These are phyloP conservation scores for Cephalotes varians DNA, from an alignment of 2,888 invertebrate species.

Conservation along the genomic window DNA sequence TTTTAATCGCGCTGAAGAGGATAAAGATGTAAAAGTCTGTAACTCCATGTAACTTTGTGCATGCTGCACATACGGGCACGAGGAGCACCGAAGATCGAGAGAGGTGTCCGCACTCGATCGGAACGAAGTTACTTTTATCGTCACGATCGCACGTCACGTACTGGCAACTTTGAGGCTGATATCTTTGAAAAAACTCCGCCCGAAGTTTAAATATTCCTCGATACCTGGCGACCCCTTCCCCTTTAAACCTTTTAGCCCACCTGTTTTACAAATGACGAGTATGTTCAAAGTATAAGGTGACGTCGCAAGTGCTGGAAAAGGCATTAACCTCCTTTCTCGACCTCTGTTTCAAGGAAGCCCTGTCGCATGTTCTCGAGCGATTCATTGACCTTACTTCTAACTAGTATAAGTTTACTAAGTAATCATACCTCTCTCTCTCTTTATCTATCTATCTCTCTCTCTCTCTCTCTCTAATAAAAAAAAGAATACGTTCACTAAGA, in stretches of 20 bases:
- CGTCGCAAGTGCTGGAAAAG: conserved; percentile 19
- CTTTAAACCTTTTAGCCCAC: conserved; percentile 37
- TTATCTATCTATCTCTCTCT: no score
- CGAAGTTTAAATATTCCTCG: conserved; percentile 62
- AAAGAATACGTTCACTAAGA: background rate
- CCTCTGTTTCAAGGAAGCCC: conserved; percentile 8
- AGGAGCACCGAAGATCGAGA: conserved; percentile 9
- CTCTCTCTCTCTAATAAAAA: background rate
- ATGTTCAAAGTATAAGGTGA: conserved; percentile 14
- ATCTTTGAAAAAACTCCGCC: conserved; percentile 47
- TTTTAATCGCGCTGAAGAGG: background rate
- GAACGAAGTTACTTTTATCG: conserved; percentile 64
- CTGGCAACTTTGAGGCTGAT: conserved; percentile 54
- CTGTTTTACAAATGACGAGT: conserved; percentile 36
- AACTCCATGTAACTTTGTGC: background rate
- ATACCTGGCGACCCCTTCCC: conserved; percentile 14
- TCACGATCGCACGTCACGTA: conserved; percentile 65
- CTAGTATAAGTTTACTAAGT: background rate
- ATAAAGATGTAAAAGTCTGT: background rate
- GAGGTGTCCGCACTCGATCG: conserved; percentile 51
- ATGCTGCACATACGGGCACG: background rate
- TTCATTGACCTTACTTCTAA: conserved; percentile 3
- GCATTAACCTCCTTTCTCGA: conserved; percentile 44
- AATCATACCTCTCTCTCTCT: no score
- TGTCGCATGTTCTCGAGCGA: conserved; percentile 14